phyloP scores from a whole-genome alignment of 2,797 vertebrate genomes.

The Perodicticus potto region DNA sequence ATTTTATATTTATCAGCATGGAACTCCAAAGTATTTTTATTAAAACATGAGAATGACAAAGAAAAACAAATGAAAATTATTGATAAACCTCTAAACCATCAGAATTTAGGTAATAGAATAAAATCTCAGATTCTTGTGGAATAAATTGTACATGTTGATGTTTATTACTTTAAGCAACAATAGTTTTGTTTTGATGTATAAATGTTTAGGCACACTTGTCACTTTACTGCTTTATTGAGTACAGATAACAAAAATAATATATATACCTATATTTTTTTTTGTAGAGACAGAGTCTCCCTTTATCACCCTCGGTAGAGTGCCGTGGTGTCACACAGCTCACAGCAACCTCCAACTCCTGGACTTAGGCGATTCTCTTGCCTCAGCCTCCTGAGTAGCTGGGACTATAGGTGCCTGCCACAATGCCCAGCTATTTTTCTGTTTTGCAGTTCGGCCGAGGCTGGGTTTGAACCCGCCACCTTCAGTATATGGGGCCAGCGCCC shows the following conservation, averaged over 20 bases:
- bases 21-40: constrained; percentile 19
- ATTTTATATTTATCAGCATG: constrained; percentile 63
- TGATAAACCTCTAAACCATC: constrained; percentile 15
- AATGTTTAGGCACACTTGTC: background rate
- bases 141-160: background rate
- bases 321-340: too few species aligned
- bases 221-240: constrained; percentile 32
- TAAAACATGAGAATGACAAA: constrained; percentile 34
- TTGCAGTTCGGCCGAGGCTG: too few species aligned
- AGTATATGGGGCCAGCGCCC: too few species aligned
- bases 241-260: background rate
- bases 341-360: too few species aligned
- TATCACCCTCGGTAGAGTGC: too few species aligned
- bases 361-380: too few species aligned
- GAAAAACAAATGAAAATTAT: constrained; percentile 38
- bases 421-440: too few species aligned
- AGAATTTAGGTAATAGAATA: constrained; percentile 48
- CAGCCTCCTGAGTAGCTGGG: too few species aligned
- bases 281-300: too few species aligned
- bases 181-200: constrained; percentile 54
- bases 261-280: too few species aligned
- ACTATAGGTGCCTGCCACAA: too few species aligned
- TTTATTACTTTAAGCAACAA: constrained; percentile 50
- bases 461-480: too few species aligned
- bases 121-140: constrained; percentile 20